phyloP scores from a whole-genome alignment of 2,797 vertebrate genomes.

The Telmatherina bonti region DNA sequence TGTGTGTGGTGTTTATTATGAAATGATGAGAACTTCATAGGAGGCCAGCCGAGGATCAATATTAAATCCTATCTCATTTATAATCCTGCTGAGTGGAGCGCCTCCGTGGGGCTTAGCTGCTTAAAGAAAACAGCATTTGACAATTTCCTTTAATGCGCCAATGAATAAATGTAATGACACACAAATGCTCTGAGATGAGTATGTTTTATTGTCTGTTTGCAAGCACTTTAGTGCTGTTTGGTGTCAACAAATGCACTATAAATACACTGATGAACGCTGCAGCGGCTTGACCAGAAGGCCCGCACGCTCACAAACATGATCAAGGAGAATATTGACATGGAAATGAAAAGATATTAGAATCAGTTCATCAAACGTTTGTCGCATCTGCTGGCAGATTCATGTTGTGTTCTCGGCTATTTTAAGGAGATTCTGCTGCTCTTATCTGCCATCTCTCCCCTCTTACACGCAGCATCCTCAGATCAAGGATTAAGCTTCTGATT shows the following conservation, averaged over 20 bases:
- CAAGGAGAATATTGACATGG: conserved; percentile 49
- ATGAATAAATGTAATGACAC: conserved; percentile 74
- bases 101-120: conserved; percentile 62
- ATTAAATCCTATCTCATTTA: conserved; percentile 83
- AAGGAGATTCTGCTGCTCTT: conserved; percentile 62
- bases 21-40: conserved; percentile 84
- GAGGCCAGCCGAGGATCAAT: conserved; percentile 86
- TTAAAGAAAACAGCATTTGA: conserved; percentile 68
- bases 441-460: conserved; percentile 62
- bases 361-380: conserved; percentile 62
- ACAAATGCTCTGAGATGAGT: conserved; percentile 56
- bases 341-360: conserved; percentile 57
- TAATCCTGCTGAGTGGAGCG: conserved; percentile 75
- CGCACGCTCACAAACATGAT: conserved; percentile 34
- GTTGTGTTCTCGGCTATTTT: conserved; percentile 66
- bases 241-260: conserved; percentile 70
- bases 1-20: conserved; percentile 80
- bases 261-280: conserved; percentile 69
- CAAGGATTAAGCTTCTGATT: conserved; percentile 69
- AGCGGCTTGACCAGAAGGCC: conserved; percentile 45
- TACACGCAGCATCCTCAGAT: conserved; percentile 64
- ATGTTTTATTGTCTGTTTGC: conserved; percentile 56
- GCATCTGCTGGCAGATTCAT: conserved; percentile 49
- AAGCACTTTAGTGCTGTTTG: conserved; percentile 49
- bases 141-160: conserved; percentile 74